phyloP scores from a whole-genome alignment of 2,113 vertebrate species.

The Apodemus sylvaticus region DNA sequence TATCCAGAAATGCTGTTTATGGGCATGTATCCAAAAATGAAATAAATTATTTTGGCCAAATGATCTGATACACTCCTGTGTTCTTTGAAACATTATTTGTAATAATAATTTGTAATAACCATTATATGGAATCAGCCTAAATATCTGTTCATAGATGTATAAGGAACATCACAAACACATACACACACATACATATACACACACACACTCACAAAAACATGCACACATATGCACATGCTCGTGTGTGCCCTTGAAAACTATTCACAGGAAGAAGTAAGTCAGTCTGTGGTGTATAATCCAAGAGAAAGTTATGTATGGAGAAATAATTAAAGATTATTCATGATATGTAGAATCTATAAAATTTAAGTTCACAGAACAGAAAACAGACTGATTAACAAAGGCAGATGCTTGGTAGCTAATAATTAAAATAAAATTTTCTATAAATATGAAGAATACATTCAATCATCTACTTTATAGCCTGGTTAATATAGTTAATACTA shows the following conservation, averaged over 20 bases:
- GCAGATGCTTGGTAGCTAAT: not conserved
- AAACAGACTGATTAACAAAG: not conserved
- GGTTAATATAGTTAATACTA: not conserved
- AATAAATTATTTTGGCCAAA: not conserved
- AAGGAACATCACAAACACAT: not conserved
- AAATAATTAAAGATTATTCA: not conserved
- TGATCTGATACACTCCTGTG: not conserved
- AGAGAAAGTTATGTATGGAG: not conserved
- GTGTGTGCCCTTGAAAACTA: not conserved
- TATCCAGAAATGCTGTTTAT: not conserved
- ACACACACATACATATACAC: rapidly evolving
- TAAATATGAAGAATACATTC: not conserved
- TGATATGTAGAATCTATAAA: not conserved
- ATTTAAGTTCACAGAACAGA: not conserved
- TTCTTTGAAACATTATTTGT: not conserved
- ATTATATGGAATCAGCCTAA: not conserved
- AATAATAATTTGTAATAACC: not conserved
- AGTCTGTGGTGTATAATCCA: not conserved
- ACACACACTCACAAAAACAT: not conserved
- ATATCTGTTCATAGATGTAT: not conserved
- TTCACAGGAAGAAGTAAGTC: not conserved
- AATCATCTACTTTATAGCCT: not conserved
- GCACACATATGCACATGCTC: not conserved
- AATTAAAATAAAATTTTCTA: not conserved
- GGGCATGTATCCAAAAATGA: not conserved